Evolutionary conservation across 2,113 vertebrate genomes (phyloP).

Genomic region (Myrmophylax atrothorax): DNA sequence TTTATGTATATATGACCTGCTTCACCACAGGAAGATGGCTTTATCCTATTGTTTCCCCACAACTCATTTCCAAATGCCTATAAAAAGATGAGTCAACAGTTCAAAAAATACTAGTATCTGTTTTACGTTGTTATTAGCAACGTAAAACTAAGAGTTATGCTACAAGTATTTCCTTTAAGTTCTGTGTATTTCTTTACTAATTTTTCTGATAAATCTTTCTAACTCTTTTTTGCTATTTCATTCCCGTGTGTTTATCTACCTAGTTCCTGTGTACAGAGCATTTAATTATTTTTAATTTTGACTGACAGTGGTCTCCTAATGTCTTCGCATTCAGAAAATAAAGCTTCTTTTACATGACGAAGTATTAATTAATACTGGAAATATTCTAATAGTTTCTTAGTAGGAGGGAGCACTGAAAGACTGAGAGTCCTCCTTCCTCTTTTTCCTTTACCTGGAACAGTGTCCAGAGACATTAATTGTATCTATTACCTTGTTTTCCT

Average conservation of each 20-base stretch:
- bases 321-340: neutral
- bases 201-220: neutral
- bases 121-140: neutral
- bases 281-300: neutral
- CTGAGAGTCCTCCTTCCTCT: neutral
- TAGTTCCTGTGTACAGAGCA: neutral
- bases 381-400: neutral
- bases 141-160: neutral
- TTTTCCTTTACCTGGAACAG: neutral
- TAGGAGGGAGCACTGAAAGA: neutral
- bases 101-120: neutral
- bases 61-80: neutral
- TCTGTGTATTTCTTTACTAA: neutral
- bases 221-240: neutral
- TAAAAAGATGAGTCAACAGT: neutral
- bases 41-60: neutral
- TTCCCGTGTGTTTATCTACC: neutral
- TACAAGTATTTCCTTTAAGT: neutral
- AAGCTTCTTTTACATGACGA: neutral
- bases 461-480: neutral
- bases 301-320: neutral
- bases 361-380: neutral
- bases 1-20: neutral
- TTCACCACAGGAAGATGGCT: neutral
- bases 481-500: neutral